These are phyloP conservation scores for Speoplatyrhinus poulsoni DNA, from an alignment of 2,113 vertebrate species.

Conservation along the genomic window DNA sequence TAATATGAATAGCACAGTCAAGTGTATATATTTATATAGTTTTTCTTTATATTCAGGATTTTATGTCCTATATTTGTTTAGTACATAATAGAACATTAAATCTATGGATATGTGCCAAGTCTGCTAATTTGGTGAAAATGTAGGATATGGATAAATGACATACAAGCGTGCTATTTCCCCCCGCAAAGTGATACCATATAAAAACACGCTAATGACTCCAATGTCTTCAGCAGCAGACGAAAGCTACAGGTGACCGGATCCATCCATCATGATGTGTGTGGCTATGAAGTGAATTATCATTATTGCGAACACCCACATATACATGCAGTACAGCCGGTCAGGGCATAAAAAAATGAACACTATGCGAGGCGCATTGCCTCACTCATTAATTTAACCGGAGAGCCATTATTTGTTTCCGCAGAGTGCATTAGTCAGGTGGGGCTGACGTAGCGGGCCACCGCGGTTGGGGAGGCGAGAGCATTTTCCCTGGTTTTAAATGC, in stretches of 20 bases:
- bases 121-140: background rate
- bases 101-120: background rate
- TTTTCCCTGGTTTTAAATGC: conserved; percentile 63
- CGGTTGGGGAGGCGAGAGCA: conserved; percentile 51
- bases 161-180: background rate
- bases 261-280: conserved; percentile 53
- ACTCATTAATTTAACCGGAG: conserved; percentile 71
- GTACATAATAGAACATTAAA: background rate
- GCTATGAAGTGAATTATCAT: conserved; percentile 67
- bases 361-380: conserved; percentile 53
- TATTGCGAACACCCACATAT: conserved; percentile 56
- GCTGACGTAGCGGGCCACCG: conserved; percentile 58
- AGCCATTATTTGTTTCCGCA: conserved; percentile 70
- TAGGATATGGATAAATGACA: background rate
- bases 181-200: conserved; percentile 10
- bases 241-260: conserved; percentile 62
- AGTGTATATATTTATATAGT: too few species aligned
- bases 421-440: conserved; percentile 71
- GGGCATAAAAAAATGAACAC: conserved; percentile 46
- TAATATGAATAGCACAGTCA: background rate
- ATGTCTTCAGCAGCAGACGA: background rate
- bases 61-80: too few species aligned
- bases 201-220: conserved; percentile 19
- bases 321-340: conserved; percentile 50
- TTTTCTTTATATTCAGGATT: too few species aligned